Evolutionary conservation across 2,113 vertebrate genomes (phyloP), one percentile per base, ranked within the genome.

Genomic region (Trinectes maculatus): DNA sequence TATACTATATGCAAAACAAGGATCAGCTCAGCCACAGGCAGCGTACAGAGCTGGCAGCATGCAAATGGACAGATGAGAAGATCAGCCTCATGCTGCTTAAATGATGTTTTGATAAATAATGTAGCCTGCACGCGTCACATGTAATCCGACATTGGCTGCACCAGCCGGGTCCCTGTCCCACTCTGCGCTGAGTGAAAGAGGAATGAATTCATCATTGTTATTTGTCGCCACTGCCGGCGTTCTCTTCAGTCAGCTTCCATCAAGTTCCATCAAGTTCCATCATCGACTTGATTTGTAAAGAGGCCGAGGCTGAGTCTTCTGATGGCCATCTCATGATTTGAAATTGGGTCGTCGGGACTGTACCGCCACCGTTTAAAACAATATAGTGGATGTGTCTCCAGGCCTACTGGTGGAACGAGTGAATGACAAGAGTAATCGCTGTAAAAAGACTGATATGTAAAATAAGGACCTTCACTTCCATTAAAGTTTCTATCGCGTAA

Each of bases 21-120:
- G 42, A 42, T 21, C 15, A 57, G 24, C 42, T 62, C 64, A 60
- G 34, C 68, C 15, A 53, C 18, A 62, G 47, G 15, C 62, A 18
- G 28, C 26, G 54, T 5, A 60, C 44, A 61, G 31, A 53, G 46
- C 51, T 77, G 54, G 53, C 66, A 60, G 40, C 40, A 5, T 49
- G 56, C 68, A 65, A 57, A 37, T 16, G 49, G 68, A 24, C 66
- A 56, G 64, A 78, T 31, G 61, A 76, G 67, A 69, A 58, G 74
- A 61, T 66, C 73, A 37, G 66, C 54, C 25, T 75, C 68, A 60
- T 66, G 74, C 63, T 71, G 82, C 67, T 88, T 70, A 83, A 85
- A 83, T 67, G 40, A 76, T 84, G 77, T 85, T 87, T 77, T 76
- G 72, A 88, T 89, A 85, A 88, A 88, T 88, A 89, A 89, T 87